Conservation (phyloP, 1,140 invertebrate genomes). For the Bombus turneri region DNA sequence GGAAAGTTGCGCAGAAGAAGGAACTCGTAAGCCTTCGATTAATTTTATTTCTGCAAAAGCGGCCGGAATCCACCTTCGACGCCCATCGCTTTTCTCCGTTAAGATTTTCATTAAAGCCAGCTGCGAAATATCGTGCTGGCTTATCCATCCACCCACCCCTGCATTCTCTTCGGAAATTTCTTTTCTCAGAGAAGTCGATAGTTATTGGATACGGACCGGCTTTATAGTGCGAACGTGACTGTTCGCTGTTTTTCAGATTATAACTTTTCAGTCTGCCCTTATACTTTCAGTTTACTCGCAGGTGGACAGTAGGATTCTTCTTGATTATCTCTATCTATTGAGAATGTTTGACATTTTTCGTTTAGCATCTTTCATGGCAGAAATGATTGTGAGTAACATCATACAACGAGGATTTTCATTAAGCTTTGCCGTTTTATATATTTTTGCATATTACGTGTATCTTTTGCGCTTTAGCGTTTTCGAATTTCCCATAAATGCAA, state of each 20-base stretch:
- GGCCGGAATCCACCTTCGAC: background rate
- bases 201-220: background rate
- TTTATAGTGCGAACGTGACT: background rate
- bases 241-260: background rate
- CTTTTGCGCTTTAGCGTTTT: too few species aligned
- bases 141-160: background rate
- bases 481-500: too few species aligned
- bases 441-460: too few species aligned
- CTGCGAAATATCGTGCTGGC: background rate
- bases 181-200: background rate
- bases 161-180: background rate
- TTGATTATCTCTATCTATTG: too few species aligned
- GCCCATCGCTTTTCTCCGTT: too few species aligned
- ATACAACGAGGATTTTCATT: too few species aligned
- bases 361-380: background rate
- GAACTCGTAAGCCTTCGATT: constrained; percentile 14
- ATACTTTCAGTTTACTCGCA: too few species aligned
- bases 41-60: constrained; percentile 1
- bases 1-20: background rate
- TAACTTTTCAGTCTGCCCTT: background rate
- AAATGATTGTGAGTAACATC: background rate
- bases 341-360: background rate
- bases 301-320: too few species aligned
- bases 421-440: too few species aligned
- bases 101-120: constrained; percentile 30